phyloP scores from a whole-genome alignment of 1,140 invertebrate species.

The Drosophila willistoni region DNA sequence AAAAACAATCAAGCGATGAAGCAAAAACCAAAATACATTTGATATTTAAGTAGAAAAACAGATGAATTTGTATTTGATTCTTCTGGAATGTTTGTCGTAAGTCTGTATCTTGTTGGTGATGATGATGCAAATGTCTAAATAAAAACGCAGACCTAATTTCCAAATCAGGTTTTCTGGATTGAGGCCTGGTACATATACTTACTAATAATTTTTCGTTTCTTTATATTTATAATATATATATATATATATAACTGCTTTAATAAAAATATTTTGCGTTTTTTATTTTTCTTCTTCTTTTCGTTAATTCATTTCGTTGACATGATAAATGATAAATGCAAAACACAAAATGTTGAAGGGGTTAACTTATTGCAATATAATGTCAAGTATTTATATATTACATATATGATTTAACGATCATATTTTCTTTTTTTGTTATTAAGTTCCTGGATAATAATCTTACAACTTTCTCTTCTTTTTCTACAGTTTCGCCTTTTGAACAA shows the following conservation, averaged over 20 bases:
- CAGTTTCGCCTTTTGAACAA: background rate
- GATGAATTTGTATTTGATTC: conserved; percentile 53
- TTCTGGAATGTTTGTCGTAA: conserved; percentile 41
- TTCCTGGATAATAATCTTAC: background rate
- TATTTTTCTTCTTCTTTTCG: background rate
- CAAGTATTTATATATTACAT: conserved; percentile 1
- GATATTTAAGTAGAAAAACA: conserved; percentile 30
- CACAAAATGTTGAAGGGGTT: background rate
- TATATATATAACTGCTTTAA: background rate
- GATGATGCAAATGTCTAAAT: conserved; percentile 77
- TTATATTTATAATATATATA: conserved; percentile 25
- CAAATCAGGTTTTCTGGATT: conserved; percentile 57
- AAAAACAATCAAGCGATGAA: conserved; percentile 26
- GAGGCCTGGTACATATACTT: conserved; percentile 1
- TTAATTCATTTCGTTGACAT: background rate
- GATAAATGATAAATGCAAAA: conserved; percentile 6
- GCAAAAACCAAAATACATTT: conserved; percentile 33
- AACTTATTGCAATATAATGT: conserved; percentile 11
- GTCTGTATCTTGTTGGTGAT: background rate
- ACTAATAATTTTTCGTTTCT: conserved; percentile 34
- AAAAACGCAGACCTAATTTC: conserved; percentile 79
- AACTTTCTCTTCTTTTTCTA: background rate
- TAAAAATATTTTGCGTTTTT: background rate
- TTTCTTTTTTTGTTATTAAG: background rate
- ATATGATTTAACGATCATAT: background rate